phyloP scores from a whole-genome alignment of 2,888 invertebrate genomes.

The Plusia festucae region DNA sequence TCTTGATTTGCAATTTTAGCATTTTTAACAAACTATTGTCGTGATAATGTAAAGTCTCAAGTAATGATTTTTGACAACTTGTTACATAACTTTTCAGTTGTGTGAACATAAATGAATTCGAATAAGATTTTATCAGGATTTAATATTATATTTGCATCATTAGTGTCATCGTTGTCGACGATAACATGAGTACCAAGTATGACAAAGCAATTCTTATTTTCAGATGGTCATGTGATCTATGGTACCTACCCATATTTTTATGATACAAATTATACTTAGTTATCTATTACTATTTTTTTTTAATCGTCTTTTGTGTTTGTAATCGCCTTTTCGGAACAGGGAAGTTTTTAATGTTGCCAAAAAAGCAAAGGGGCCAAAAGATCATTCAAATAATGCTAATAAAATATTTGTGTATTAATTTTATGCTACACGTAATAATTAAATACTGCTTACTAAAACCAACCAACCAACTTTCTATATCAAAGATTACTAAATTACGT shows the following conservation, averaged over 20 bases:
- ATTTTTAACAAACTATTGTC: constrained; percentile 1
- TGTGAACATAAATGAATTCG: not conserved
- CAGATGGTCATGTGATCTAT: not conserved
- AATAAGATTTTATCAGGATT: not conserved
- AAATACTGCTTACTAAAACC: not conserved
- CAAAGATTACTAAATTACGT: not conserved
- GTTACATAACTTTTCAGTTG: not conserved
- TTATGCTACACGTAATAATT: too few relatives aligned
- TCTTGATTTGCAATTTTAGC: not conserved
- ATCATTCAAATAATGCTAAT: too few relatives aligned
- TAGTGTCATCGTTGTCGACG: constrained; percentile 4
- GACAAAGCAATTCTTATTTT: not conserved
- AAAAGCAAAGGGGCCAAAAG: not conserved
- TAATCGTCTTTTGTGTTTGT: not conserved
- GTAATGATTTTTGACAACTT: not conserved
- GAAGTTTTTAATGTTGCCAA: not conserved
- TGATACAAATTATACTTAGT: too few relatives aligned
- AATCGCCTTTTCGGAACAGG: not conserved
- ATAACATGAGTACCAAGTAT: not conserved
- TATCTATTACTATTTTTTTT: not conserved
- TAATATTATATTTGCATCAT: constrained; percentile 4
- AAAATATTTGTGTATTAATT: too few relatives aligned
- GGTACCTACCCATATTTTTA: not conserved
- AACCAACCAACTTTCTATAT: not conserved
- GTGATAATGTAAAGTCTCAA: too few relatives aligned